phyloP scores from a whole-genome alignment of 2,113 vertebrate species.

The Machaerirhynchus nigripectus region DNA sequence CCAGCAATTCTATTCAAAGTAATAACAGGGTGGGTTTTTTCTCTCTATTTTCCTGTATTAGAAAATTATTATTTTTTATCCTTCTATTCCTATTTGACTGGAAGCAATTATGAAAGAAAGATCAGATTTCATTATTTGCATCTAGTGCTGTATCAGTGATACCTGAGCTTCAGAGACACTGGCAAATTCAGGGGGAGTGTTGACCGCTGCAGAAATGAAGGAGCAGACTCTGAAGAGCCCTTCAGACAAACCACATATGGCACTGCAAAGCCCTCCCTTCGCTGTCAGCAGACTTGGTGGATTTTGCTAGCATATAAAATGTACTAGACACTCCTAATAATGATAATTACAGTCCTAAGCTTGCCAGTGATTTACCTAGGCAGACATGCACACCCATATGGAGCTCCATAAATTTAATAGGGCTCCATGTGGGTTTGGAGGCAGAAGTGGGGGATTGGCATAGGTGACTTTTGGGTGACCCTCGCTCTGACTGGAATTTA shows the following conservation, averaged over 20 bases:
- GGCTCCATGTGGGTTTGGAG: not conserved
- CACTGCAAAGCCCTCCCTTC: not conserved
- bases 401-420: slow-evolving; percentile 31
- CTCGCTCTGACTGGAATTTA: not conserved
- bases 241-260: not conserved
- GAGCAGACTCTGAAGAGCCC: not conserved
- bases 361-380: slow-evolving; percentile 17
- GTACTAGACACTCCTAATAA: slow-evolving; percentile 43
- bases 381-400: slow-evolving; percentile 23
- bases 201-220: not conserved
- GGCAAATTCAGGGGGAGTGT: not conserved
- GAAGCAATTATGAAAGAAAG: not conserved
- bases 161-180: not conserved
- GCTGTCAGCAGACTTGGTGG: not conserved
- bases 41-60: not conserved
- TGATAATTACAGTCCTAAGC: slow-evolving; percentile 41
- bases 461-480: not conserved
- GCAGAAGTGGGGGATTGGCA: not conserved
- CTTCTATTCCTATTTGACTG: not conserved
- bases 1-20: slow-evolving; percentile 2
- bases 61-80: slow-evolving; percentile 8
- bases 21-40: not conserved
- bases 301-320: slow-evolving; percentile 19
- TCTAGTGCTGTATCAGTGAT: not conserved
- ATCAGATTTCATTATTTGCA: not conserved